Evolutionary conservation across 2,113 vertebrate genomes (phyloP), one percentile per base, ranked within the genome.

Genomic region (Eleginops maclovinus): DNA sequence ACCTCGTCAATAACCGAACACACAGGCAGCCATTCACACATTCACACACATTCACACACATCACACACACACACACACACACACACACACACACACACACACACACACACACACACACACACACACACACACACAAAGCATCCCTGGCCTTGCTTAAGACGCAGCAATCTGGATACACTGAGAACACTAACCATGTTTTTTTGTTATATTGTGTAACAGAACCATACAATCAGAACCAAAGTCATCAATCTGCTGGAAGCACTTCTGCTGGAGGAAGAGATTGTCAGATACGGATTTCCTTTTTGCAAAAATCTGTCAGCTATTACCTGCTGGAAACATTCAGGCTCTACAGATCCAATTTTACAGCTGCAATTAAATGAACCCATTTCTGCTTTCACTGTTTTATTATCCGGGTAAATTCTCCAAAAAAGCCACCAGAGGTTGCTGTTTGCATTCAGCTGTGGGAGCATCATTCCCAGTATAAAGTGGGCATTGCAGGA

Each of bases 1-100:
- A 93, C 94, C 88, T 93, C 91, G 21, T 93, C 89, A 90, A 86
- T 93, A 90, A 91, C 79, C 50, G 40, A 24, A 80, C 87, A 83
- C 85, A 90, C 75, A 88, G 75, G 22, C 2, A 9, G 53, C 70
- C 61, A 72, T 83, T 85, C 81, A 86, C 65, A 64, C 51, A 19
- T 50, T 10, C 55, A 16, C 56, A 19, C 58, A 55, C 53, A 26
- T 4, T 2, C 47, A 41, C 72, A 76, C 28, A 28, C 28, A 28
- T n/a, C 28, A 28, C 28, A 28, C 28, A 28, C 28, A 28, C 28
- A 28, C 28, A 28, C 28, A 28, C 28, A 28, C 28, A 28, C 28
- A 28, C 28, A 28, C 28, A 28, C 28, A 28, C 28, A 28, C 28
- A 41, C 43, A 49, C 69, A 59, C 24, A 63, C 15, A 13, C 14